Percentiles rank a stretch among this genome's conserved stretches.
Conservation (phyloP, 2,113 vertebrate species). For the Xerus inauris region DNA sequence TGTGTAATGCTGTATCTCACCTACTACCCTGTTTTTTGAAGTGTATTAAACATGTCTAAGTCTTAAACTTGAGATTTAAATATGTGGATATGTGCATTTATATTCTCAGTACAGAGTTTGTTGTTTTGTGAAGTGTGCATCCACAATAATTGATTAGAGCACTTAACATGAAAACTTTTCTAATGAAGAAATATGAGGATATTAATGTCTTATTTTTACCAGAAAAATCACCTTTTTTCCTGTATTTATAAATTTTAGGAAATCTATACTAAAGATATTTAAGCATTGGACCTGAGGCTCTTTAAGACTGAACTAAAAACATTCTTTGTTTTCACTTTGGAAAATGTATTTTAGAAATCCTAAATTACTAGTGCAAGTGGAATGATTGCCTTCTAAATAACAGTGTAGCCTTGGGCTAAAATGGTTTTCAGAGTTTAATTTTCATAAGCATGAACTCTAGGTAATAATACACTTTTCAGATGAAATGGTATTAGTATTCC, state of each 20-base stretch:
- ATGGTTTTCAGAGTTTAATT: conserved; percentile 72
- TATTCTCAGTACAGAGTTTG: background rate
- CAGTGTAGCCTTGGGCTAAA: conserved; percentile 71
- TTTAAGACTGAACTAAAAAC: conserved; percentile 56
- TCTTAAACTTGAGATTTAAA: background rate
- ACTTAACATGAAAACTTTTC: conserved; percentile 6
- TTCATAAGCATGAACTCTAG: conserved; percentile 47
- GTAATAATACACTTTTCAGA: conserved; percentile 60
- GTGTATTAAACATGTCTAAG: background rate
- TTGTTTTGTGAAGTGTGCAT: background rate
- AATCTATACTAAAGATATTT: conserved; percentile 51
- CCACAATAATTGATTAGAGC: background rate
- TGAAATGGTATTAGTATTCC: conserved; percentile 20
- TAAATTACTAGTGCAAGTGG: conserved; percentile 68
- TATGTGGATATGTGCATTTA: background rate
- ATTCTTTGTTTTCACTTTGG: conserved; percentile 53
- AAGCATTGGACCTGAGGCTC: conserved; percentile 24
- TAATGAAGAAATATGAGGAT: conserved; percentile 45
- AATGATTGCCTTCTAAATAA: conserved; percentile 67
- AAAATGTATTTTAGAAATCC: conserved; percentile 66
- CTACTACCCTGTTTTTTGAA: background rate
- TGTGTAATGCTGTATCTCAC: too few species aligned
- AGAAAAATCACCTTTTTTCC: conserved; percentile 45
- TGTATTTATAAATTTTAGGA: conserved; percentile 32
- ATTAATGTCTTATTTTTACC: conserved; percentile 50